Evolutionary conservation across 2,888 invertebrate species (phyloP).

Genomic region (Uropetala carovei): DNA sequence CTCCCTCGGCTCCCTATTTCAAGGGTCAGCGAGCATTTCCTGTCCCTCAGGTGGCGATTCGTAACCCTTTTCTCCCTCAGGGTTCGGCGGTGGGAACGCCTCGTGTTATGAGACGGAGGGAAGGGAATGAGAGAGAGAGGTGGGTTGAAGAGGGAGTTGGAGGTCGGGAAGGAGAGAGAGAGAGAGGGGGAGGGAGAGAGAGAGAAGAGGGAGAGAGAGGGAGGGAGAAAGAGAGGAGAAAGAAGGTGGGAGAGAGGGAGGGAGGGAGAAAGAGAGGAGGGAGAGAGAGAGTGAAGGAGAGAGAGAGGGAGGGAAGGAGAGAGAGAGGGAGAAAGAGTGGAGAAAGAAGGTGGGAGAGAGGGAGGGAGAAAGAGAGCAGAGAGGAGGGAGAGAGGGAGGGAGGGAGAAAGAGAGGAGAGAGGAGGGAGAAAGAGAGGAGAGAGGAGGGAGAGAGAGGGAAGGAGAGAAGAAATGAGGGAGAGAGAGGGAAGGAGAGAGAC

Average conservation of each 20-base stretch:
- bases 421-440: not conserved
- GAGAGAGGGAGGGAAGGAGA: no score
- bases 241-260: no score
- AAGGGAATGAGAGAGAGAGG: not conserved
- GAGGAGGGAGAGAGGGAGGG: not conserved
- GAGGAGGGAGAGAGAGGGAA: not conserved
- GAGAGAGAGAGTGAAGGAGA: no score
- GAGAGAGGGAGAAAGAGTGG: not conserved
- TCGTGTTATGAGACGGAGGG: not conserved
- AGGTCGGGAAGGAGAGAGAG: not conserved
- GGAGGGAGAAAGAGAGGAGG: no score
- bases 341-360: not conserved
- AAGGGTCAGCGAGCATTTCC: slow-evolving; percentile 51
- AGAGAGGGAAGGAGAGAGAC: not conserved
- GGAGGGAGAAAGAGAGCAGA: no score
- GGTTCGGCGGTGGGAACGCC: not conserved
- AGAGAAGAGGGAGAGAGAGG: no score
- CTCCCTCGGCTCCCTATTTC: slow-evolving; percentile 37
- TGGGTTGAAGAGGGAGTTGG: not conserved
- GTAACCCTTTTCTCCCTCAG: not conserved
- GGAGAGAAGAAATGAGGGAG: no score
- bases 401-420: not conserved
- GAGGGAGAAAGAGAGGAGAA: no score
- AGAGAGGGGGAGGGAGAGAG: not conserved
- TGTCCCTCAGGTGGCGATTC: slow-evolving; percentile 41